Percentiles rank a stretch among this genome's conserved stretches.
These are phyloP conservation scores for Plagodis dolabraria DNA, from an alignment of 2,888 invertebrate species.

Conservation along the genomic window DNA sequence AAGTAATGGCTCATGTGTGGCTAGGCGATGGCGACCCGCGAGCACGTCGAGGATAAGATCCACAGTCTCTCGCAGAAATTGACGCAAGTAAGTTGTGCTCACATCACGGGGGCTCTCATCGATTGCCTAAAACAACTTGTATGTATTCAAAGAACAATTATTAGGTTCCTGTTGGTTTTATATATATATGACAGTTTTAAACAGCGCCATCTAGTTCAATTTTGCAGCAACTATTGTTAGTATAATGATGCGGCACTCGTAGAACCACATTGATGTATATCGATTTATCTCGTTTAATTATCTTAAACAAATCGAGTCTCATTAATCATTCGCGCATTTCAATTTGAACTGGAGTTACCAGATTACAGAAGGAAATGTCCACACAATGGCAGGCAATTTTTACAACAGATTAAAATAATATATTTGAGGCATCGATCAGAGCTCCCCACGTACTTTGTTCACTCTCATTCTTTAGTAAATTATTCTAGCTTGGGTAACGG, in stretches of 20 bases:
- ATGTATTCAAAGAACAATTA: too few species aligned
- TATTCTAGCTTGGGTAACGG: slow-evolving; percentile 54
- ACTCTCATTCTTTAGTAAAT: slow-evolving; percentile 51
- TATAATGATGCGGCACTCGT: not conserved
- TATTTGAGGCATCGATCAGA: slow-evolving; percentile 49
- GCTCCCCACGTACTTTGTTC: slow-evolving; percentile 50
- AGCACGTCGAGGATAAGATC: slow-evolving; percentile 90
- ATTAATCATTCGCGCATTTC: slow-evolving; percentile 5
- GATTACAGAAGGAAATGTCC: not conserved
- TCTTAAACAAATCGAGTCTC: not conserved
- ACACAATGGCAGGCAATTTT: not conserved
- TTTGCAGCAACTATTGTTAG: not conserved
- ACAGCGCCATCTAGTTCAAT: slow-evolving; percentile 14
- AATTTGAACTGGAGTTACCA: not conserved
- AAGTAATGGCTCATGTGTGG: slow-evolving; percentile 81
- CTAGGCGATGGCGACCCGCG: slow-evolving; percentile 89
- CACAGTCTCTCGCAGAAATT: slow-evolving; percentile 89
- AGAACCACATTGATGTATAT: not conserved
- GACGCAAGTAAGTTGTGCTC: slow-evolving; percentile 87
- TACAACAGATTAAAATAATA: not conserved
- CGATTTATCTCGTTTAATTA: not conserved
- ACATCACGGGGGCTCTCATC: slow-evolving; percentile 53
- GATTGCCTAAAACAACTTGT: slow-evolving; percentile 7
- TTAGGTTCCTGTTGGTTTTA: too few species aligned
- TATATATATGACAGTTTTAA: too few species aligned